Base-by-base conservation (phyloP, 2,888 invertebrate genomes). In the Pecten maximus region DNA sequence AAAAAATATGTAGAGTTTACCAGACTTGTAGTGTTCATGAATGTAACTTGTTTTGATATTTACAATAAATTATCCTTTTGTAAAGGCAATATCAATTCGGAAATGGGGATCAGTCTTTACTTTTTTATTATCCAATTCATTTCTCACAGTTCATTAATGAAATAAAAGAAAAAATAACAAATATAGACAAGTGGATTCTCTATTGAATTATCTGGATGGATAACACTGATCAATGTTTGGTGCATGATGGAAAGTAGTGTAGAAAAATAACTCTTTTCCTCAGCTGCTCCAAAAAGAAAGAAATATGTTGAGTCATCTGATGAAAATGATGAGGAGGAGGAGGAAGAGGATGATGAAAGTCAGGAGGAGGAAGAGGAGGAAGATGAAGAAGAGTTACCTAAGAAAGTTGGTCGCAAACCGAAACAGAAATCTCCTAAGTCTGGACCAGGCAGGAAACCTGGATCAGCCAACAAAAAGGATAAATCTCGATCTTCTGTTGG, bases 271-370 rank as follows among this genome's bases (percentile, higher is more conserved):
- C 19, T 48, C 54, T n/a, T 8, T 54, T n/a, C 6, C 23, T 19
- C 88, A 93, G 93, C 90, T 88, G 90, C 93, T 88, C 90, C 89
- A 39, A 93, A 92, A 87, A 88, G 93, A 16, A 93, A 92, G 87
- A 91, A 90, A 44, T 92, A 93, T n/a, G 92, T 89, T 28, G 93
- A 92, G 89, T 89, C 91, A 6, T 88, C 87, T 6, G 93, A 93
- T 15, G 92, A 92, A 35, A 90, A 88, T 50, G 90, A 88, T 10
- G 91, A 91, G 16, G 90, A 89, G 19, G 90, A 35, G 40, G 89
- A 88, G 1, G 90, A 89, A 2, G 74, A 87, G 16, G 88, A 39
- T 16, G 88, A 87, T 35, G 88, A 88, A 10, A 90, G 89, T 15
- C 90, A 91, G n/a, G 89, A 91, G 16, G 91, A 92, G 40, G 91